A percentile compares a stretch with the other conserved stretches of the same genome.
phyloP scores from a whole-genome alignment of 2,113 vertebrate genomes.

The Brachypodius melanocephalos region DNA sequence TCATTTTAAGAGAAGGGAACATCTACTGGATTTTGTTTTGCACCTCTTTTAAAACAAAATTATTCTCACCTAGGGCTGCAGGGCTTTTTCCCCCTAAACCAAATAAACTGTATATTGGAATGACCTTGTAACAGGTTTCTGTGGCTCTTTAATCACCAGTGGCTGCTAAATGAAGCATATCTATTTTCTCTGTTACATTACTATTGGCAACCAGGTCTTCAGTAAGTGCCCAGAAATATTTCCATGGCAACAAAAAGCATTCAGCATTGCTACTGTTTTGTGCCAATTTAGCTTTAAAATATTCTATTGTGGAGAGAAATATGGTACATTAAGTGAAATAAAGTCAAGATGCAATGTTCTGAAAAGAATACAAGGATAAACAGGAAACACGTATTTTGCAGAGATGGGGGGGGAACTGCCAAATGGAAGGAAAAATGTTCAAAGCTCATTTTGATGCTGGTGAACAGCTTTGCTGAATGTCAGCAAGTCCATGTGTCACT shows the following conservation, averaged over 20 bases:
- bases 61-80: neutral
- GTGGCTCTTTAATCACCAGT: slow-evolving; percentile 72
- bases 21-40: neutral
- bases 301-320: slow-evolving; percentile 75
- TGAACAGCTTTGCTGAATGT: slow-evolving; percentile 30
- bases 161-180: slow-evolving; percentile 77
- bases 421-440: slow-evolving; percentile 26
- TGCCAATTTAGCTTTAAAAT: slow-evolving; percentile 80
- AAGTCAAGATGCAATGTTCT: slow-evolving; percentile 72
- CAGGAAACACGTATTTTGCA: slow-evolving; percentile 61
- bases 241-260: slow-evolving; percentile 85
- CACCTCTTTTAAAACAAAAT: neutral
- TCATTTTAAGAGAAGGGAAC: neutral
- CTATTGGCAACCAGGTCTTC: slow-evolving; percentile 79
- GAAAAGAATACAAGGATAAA: slow-evolving; percentile 74
- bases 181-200: slow-evolving; percentile 81
- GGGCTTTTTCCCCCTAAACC: neutral
- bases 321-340: slow-evolving; percentile 75
- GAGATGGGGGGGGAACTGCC: neutral
- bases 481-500: slow-evolving; percentile 24
- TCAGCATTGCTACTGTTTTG: slow-evolving; percentile 74
- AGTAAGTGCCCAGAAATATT: slow-evolving; percentile 78
- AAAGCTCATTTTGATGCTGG: slow-evolving; percentile 26
- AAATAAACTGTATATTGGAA: slow-evolving; percentile 61
- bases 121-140: slow-evolving; percentile 63